A percentile compares a stretch with the other conserved stretches of the same genome.
These are phyloP conservation scores for Chlamydotis undulata DNA, from an alignment of 2,113 vertebrate genomes.

Conservation along the genomic window DNA sequence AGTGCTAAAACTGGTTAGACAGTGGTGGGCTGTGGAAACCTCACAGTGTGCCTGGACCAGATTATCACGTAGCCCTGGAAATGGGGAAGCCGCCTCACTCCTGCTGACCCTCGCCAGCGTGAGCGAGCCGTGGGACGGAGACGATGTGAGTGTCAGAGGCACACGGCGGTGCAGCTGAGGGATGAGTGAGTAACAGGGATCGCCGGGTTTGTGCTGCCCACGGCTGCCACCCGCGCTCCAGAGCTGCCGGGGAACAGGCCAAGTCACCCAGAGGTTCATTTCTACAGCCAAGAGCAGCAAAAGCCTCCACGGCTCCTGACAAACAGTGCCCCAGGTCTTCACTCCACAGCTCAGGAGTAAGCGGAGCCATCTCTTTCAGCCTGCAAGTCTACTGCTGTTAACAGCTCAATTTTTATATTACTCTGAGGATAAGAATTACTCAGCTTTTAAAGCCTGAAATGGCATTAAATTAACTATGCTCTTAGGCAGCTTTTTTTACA, in stretches of 20 bases:
- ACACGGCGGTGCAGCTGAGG: neutral
- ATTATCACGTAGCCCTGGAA: neutral
- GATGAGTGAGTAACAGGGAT: neutral
- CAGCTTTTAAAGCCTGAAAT: neutral
- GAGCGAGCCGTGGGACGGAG: neutral
- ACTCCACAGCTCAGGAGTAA: neutral
- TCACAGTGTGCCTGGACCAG: neutral
- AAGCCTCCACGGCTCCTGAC: neutral
- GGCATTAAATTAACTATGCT: neutral
- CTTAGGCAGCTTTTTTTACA: neutral
- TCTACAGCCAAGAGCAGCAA: neutral
- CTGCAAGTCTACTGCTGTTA: neutral
- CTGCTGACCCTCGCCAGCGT: fast-evolving
- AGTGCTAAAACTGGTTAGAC: neutral
- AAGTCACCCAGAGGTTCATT: neutral
- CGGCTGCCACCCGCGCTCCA: fast-evolving
- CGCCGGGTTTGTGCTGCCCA: neutral
- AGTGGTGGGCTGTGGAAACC: neutral
- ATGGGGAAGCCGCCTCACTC: neutral
- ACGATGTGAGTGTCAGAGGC: neutral
- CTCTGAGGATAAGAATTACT: neutral
- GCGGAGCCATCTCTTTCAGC: neutral
- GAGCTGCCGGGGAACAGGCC: neutral
- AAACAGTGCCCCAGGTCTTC: neutral
- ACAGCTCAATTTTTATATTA: neutral